Base-by-base conservation (phyloP, 2,888 invertebrate genomes). In the Pachymerium ferrugineum region DNA sequence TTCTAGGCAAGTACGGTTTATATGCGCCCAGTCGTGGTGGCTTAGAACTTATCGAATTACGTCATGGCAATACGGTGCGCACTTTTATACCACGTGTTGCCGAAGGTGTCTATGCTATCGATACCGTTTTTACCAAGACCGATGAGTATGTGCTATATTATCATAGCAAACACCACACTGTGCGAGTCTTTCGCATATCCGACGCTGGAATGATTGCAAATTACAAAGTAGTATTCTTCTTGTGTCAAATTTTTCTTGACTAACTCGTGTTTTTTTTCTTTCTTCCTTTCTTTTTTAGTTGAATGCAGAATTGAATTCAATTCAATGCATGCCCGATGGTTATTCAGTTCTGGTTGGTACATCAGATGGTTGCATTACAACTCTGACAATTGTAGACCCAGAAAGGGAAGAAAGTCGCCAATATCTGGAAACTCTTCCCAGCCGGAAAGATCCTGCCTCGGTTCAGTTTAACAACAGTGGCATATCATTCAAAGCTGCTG, bases 131-230 rank as follows among this genome's bases (percentile, higher is more conserved):
- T 82, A 97, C 94, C 75, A 90, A 92, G 77, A 94, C 91, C 1
- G 95, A 97, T 79, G 90, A 94, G 79, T 97, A 98, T 79, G 97
- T 97, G 1, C 87, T 97, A 71, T 98, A 98, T 81, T 98, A 98
- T 80, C 97, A 98, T 81, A 93, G 95, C 78, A 97, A 97, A 0
- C 88, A 92, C 79, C 94, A 96, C 83, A 97, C 97, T 0, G 86
- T 98, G 73, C 86, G 97, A 75, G 91, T 97, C 0, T 97, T 97
- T 82, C 90, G 94, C 78, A 91, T 94, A 12, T 83, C 87, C 0
- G 97, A 98, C 80, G 94, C 95, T 0, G 89, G 90, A 81, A 89
- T 93, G 85, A 90, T 98, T 77, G 97, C 97, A 0, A 96, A 97
- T 82, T 97, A 93, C 81, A 85, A 93, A 31, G 90, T 94, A 70